A percentile compares a stretch with the other conserved stretches of the same genome.
phyloP scores from a whole-genome alignment of 2,888 invertebrate genomes.

The Calameuta pallipes region DNA sequence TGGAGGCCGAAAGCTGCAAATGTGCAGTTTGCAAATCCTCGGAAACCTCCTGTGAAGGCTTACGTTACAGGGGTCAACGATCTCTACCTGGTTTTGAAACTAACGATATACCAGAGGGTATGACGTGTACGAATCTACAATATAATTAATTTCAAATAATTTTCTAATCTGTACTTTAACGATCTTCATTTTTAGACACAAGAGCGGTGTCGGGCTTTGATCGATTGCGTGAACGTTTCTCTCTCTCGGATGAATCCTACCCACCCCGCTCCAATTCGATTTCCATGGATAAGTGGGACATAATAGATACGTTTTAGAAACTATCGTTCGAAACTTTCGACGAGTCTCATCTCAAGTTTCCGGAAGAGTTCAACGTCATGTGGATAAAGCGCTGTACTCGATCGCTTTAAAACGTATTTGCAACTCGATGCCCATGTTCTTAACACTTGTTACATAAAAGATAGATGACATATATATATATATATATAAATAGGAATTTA shows the following conservation, averaged over 20 bases:
- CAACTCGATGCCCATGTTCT: background rate
- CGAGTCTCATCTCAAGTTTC: background rate
- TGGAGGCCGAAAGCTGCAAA: slow-evolving; percentile 82
- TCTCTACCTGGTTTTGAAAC: slow-evolving; percentile 44
- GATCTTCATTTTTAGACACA: background rate
- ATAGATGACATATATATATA: background rate
- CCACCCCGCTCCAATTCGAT: background rate
- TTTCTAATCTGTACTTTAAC: background rate
- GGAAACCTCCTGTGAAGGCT: slow-evolving; percentile 78
- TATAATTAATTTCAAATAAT: background rate
- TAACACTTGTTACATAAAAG: background rate
- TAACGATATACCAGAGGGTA: background rate
- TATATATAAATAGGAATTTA: background rate
- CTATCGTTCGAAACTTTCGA: background rate
- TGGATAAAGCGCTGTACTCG: background rate
- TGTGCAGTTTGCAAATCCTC: slow-evolving; percentile 78
- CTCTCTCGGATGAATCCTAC: background rate
- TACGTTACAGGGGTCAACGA: slow-evolving; percentile 68
- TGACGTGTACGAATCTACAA: background rate
- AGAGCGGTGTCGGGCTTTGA: background rate
- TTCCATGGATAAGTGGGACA: background rate
- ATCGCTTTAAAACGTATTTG: background rate
- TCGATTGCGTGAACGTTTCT: background rate
- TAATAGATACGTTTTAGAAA: background rate
- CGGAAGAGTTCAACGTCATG: background rate